Percentiles rank a stretch among this genome's conserved stretches.
Conservation (phyloP, 23 tunicate genomes). For the Aplidium turbinatum region DNA sequence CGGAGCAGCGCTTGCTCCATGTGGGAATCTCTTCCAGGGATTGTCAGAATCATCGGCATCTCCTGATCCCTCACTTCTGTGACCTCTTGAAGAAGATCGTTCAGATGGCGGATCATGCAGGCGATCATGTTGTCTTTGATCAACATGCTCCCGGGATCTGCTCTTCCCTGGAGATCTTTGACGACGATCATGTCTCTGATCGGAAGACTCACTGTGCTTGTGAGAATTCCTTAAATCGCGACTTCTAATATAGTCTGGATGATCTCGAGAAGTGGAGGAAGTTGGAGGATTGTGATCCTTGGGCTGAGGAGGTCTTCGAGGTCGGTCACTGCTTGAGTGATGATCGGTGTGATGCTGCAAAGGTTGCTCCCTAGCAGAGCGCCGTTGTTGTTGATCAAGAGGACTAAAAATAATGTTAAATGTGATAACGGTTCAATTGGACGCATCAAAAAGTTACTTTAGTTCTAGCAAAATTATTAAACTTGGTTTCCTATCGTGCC, state of each 20-base stretch:
- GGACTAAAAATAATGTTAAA: not conserved
- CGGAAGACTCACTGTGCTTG: no score
- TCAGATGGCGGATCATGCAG: no score
- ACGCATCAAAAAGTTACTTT: no score
- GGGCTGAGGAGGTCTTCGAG: constrained; percentile 45
- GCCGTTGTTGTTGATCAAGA: not conserved
- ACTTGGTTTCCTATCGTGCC: no score
- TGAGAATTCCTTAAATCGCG: no score
- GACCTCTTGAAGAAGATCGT: not conserved
- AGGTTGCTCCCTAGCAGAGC: not conserved
- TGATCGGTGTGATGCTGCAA: not conserved
- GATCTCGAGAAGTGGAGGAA: not conserved
- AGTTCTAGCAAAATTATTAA: no score
- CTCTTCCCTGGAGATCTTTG: not conserved
- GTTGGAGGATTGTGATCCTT: no score
- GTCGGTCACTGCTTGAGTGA: not conserved
- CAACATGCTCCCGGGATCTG: not conserved
- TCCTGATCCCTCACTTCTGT: no score
- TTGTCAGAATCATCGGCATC: not conserved
- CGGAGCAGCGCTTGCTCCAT: no score
- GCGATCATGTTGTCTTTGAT: not conserved
- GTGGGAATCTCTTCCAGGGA: constrained; percentile 14
- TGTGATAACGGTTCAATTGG: no score
- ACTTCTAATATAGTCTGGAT: no score
- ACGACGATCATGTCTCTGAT: not conserved